Conservation (phyloP, 2,888 invertebrate genomes). For the Volucella inanis region DNA sequence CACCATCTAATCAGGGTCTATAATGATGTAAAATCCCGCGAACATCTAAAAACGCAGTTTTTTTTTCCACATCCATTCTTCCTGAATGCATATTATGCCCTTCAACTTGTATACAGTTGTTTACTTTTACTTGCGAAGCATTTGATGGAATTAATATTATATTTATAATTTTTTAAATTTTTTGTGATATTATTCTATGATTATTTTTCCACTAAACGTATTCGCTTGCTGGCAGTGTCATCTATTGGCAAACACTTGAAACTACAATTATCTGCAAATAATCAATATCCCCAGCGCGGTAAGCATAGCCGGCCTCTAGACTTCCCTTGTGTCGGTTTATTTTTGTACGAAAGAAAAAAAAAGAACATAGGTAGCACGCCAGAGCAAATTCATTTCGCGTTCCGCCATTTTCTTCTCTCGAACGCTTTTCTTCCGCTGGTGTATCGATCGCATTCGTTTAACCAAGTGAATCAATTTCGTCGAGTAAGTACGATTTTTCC, state of each 20-base stretch:
- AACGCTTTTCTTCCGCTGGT: constrained; percentile 67
- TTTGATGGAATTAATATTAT: too few species aligned
- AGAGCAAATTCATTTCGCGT: constrained; percentile 26
- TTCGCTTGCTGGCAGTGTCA: not conserved
- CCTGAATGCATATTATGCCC: too few species aligned
- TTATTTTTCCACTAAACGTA: constrained; percentile 3
- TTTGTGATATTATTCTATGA: not conserved
- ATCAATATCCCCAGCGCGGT: constrained; percentile 42
- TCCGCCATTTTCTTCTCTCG: constrained; percentile 69
- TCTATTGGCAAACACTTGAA: constrained; percentile 8
- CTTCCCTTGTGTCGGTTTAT: constrained; percentile 46
- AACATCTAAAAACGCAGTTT: too few species aligned
- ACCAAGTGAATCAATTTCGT: constrained; percentile 21
- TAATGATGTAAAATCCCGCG: too few species aligned
- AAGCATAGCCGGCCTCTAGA: constrained; percentile 55
- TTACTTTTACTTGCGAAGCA: too few species aligned
- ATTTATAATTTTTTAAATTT: not conserved
- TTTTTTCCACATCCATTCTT: too few species aligned
- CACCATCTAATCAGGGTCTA: too few species aligned
- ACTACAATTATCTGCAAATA: not conserved
- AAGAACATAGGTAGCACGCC: constrained; percentile 53
- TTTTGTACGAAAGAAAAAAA: constrained; percentile 33
- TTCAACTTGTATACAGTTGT: too few species aligned
- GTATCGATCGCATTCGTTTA: constrained; percentile 57
- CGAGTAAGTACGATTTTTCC: constrained; percentile 19